Evolutionary conservation across 2,113 vertebrate species (phyloP), one percentile per base, ranked within the genome.

Genomic region (Sardina pilchardus): DNA sequence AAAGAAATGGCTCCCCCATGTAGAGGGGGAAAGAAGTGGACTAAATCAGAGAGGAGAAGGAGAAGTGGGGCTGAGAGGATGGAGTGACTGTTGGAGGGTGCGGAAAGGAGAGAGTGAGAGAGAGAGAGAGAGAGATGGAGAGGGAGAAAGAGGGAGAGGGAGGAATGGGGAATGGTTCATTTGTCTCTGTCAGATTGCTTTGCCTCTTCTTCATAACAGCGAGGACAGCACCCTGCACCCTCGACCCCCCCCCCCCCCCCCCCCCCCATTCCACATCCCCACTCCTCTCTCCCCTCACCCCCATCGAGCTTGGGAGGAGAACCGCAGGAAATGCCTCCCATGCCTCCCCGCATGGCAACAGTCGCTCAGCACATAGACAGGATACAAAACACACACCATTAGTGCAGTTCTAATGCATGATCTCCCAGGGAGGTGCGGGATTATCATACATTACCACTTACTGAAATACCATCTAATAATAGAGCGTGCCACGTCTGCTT

Each of bases 101-200:
- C 89, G 87, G 36, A 82, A 26, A 87, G 87, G 90, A 91, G 87
- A 88, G 85, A 89, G 88, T 80, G 56, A n/a, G 56, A 63, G 56
- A 56, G 19, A 63, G 17, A 63, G 82, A 89, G 85, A 87, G 81
- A 81, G 90, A 17, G 50, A 24, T 39, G 43, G 39, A 42, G n/a
- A n/a, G 10, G 39, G 53, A 83, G 82, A 43, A 24, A 4, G 67
- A 75, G 67, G 34, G 48, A 88, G 81, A 48, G 84, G 59, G 24
- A 24, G 83, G 47, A 56, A 90, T 87, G 86, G 34, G 85, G 84
- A 91, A 92, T 88, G 92, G 91, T 94, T 94, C 93, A 94, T 96
- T 94, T 94, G 93, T 95, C 94, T 95, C 92, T 94, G 94, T 95
- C 94, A 93, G 90, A 94, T 94, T 93, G 91, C 92, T 93, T 94